Base-by-base conservation (phyloP, 2,797 vertebrate genomes). In the Tinamus major region DNA sequence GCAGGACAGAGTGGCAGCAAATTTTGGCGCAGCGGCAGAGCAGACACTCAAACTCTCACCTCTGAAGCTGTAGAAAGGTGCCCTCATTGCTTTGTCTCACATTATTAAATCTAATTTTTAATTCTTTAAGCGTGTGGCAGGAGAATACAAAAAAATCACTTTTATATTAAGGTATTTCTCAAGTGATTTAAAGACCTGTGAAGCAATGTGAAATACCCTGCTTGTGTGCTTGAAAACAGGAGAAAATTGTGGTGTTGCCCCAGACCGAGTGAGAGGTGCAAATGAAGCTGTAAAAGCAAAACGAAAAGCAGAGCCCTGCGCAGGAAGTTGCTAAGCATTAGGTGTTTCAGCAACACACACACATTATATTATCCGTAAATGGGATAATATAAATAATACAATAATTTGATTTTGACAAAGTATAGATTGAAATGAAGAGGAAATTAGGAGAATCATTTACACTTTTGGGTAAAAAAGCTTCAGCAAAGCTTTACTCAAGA, bases 391-490 rank as follows among this genome's bases (percentile, higher is more conserved):
- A 75, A 27, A 55, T 77, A 85, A 62, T 65, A 33, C 12, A 75
- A 27, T 80, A 46, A 89, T 91, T 80, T 82, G 49, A 79, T 42
- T 80, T 87, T 5, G 7, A 62, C n/a, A 46, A 58, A 69, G 63
- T 51, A 61, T 64, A 85, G 46, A 26, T 76, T 49, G 51, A 93
- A 95, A 64, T 33, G 4, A 55, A 85, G 41, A 65, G 49, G 69
- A 82, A 91, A 93, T 85, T 41, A 83, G 76, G 92, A 85, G 93
- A 87, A 64, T 76, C 49, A 6, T 55, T 61, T 79, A 71, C 77
- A 80, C 72, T 27, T 75, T 91, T 85, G 42, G 42, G 42, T 44
- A 8, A 44, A 44, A 44, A 44, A 44, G 42, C 42, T 35, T 24
- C 13, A 21, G 41, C n/a, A 81, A 55, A 82, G 23, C 37, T 89